Evolutionary conservation across 53 echinoderm and acorn worm genomes (phyloP).

Genomic region (Echinometra lucunter): DNA sequence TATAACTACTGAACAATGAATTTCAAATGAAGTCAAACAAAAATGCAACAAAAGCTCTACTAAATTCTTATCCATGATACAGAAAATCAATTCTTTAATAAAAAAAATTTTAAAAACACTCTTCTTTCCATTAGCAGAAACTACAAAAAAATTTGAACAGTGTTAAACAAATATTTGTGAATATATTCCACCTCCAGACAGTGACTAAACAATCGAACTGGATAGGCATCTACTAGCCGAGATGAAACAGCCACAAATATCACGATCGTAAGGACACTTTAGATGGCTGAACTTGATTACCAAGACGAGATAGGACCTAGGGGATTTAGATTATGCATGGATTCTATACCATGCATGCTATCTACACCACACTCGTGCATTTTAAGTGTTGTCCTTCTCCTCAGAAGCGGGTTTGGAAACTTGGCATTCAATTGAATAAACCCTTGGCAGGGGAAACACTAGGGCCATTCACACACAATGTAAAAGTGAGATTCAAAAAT

Average conservation of each 20-base stretch:
- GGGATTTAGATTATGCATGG: background rate
- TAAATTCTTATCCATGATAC: background rate
- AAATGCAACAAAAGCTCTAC: background rate
- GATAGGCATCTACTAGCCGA: background rate
- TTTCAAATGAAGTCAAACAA: background rate
- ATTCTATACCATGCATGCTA: background rate
- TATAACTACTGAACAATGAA: background rate
- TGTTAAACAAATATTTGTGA: background rate
- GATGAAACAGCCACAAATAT: background rate
- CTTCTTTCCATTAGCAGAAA: conserved; percentile 4
- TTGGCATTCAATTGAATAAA: background rate
- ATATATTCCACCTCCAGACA: background rate
- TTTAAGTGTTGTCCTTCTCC: background rate
- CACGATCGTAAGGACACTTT: background rate
- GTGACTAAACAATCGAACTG: background rate
- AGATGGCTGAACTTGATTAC: background rate
- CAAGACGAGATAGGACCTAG: background rate
- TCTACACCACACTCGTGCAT: background rate
- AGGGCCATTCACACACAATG: too few relatives aligned
- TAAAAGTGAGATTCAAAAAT: too few relatives aligned
- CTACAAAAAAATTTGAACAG: background rate
- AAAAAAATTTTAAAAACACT: background rate
- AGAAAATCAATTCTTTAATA: background rate
- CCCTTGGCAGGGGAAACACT: background rate
- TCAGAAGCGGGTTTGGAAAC: background rate